phyloP scores from a whole-genome alignment of 1,140 invertebrate genomes.

The Bombus impatiens region DNA sequence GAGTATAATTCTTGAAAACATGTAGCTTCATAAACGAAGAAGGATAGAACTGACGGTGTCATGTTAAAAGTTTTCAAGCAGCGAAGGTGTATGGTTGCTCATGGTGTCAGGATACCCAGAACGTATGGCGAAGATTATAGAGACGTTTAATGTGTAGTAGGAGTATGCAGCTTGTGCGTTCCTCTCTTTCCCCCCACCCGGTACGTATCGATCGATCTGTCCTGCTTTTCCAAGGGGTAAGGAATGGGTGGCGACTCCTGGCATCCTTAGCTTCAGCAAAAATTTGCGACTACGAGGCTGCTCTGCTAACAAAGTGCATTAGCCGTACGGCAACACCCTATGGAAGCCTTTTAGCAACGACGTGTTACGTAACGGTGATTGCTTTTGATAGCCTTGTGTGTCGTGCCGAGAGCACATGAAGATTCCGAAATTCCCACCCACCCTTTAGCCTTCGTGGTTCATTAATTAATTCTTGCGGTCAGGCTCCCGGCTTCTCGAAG shows the following conservation, averaged over 20 bases:
- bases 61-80: background rate
- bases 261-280: slow-evolving; percentile 35
- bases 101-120: background rate
- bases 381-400: background rate
- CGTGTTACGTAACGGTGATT: slow-evolving; percentile 29
- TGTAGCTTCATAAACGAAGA: background rate
- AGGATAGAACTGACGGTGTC: background rate
- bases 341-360: slow-evolving; percentile 23
- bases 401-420: background rate
- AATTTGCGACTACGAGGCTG: slow-evolving; percentile 37
- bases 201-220: slow-evolving; percentile 40
- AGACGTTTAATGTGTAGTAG: background rate
- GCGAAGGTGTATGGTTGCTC: background rate
- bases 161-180: background rate
- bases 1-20: background rate
- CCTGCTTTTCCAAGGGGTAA: slow-evolving; percentile 30
- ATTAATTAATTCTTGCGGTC: slow-evolving; percentile 16
- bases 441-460: background rate
- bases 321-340: slow-evolving; percentile 27
- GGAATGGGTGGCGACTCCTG: slow-evolving; percentile 5
- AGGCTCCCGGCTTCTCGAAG: background rate
- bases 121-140: slow-evolving; percentile 15
- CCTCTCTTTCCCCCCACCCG: background rate
- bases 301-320: slow-evolving; percentile 36
- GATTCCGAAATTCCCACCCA: slow-evolving; percentile 11